Base-by-base conservation (phyloP, 2,888 invertebrate genomes). In the Ornithoptera priamus region DNA sequence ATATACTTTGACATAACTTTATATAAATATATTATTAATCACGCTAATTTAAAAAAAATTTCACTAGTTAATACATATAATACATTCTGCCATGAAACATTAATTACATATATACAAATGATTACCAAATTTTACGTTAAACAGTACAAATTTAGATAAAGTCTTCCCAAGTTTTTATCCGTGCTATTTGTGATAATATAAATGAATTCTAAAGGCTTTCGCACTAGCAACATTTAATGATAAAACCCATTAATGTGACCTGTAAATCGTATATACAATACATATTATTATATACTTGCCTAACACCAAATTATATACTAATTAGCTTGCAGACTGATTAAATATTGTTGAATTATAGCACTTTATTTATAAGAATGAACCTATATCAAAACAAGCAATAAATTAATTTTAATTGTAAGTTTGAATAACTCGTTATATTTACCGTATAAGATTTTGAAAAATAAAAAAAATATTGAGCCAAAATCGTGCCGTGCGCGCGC, bases 61-160 rank as follows among this genome's bases (percentile, higher is more conserved):
- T 53, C n/a, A 53, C 7, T 8, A 1, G 18, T n/a, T 53, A 7
- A 53, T n/a, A 12, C n/a, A 6, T 12, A 53, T 18, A 53, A 53
- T 53, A 53, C 8, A 53, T n/a, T 53, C 18, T 6, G 53, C 53
- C 18, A 22, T 15, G 18, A 53, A 30, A 39, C 4, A 17, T 24
- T 6, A 30, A 58, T 50, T 50, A 46, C 56, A n/a, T 8, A 42
- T 63, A 50, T 68, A 68, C 62, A 63, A 63, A 58, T 36, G 53
- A 53, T n/a, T 57, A 64, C 68, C 64, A 68, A 68, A 68, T 64
- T 63, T 68, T 68, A 62, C 30, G 56, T 69, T 69, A 8, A 57
- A 62, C 65, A 69, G 69, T 69, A 69, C 70, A 70, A 70, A 70
- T 67, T 57, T 70, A 70, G 70, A 53, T 70, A 17, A 67, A 66